A percentile compares a stretch with the other conserved stretches of the same genome.
These are phyloP conservation scores for Xerus rutilus DNA, from an alignment of 2,797 vertebrate genomes.

Conservation along the genomic window DNA sequence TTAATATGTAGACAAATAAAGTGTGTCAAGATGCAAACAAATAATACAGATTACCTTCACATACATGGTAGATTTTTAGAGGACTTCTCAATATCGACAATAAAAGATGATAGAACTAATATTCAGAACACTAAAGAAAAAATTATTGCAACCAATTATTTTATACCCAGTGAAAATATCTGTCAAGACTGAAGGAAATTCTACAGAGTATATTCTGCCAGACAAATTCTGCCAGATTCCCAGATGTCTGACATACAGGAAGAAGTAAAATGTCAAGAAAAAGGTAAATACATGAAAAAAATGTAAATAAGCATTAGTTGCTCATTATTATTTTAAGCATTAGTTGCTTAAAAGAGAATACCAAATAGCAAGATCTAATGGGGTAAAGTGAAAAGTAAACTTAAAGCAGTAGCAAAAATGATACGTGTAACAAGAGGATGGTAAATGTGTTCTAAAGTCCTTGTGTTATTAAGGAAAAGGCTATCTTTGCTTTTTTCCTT, in stretches of 20 bases:
- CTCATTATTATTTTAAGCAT: not conserved
- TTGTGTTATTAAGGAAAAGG: not conserved
- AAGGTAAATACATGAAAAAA: not conserved
- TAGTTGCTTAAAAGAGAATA: not conserved
- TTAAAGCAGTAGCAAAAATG: not conserved
- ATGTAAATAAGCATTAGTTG: not conserved
- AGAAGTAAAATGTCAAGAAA: slow-evolving; percentile 2
- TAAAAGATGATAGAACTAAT: not conserved
- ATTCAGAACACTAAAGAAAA: not conserved
- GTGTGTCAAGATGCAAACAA: not conserved
- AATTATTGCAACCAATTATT: not conserved
- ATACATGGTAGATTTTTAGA: not conserved
- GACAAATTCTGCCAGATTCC: not conserved
- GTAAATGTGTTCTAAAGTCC: not conserved
- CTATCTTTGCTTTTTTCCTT: too few species aligned
- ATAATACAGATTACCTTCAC: not conserved
- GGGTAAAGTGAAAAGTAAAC: not conserved
- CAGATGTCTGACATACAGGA: not conserved
- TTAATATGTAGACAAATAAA: not conserved
- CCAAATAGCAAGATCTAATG: not conserved
- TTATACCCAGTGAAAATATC: not conserved
- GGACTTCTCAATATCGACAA: not conserved
- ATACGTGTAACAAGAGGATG: not conserved
- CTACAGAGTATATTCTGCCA: not conserved
- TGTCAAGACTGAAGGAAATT: slow-evolving; percentile 3